Percentiles rank a stretch among this genome's conserved stretches.
phyloP scores from a whole-genome alignment of 2,797 vertebrate genomes.

The Eulemur rubriventer region DNA sequence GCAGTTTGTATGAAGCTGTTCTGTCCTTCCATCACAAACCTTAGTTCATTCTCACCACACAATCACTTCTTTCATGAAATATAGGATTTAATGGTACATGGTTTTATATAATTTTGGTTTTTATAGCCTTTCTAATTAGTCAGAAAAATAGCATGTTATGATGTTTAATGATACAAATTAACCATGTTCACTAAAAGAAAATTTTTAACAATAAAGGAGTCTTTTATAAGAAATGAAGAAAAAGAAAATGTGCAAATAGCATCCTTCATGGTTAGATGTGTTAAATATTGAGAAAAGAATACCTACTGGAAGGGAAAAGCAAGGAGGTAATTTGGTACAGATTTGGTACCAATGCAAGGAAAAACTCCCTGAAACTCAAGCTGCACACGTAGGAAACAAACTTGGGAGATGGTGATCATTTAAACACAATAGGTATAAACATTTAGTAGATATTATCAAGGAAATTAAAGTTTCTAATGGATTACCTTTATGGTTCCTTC shows the following conservation, averaged over 20 bases:
- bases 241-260: not conserved
- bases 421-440: not conserved
- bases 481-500: not conserved
- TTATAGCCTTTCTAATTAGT: conserved; percentile 12
- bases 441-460: not conserved
- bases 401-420: not conserved
- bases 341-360: not conserved
- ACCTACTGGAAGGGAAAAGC: not conserved
- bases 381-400: not conserved
- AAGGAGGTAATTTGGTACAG: not conserved
- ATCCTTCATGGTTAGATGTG: not conserved
- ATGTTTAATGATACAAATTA: conserved; percentile 6
- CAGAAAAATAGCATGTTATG: not conserved
- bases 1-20: not conserved
- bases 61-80: not conserved
- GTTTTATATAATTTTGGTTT: not conserved
- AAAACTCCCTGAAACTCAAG: not conserved
- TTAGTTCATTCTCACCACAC: not conserved
- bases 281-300: not conserved
- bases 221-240: not conserved
- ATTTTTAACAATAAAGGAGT: not conserved
- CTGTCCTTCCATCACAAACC: not conserved
- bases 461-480: not conserved
- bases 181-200: not conserved
- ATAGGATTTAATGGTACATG: not conserved